Evolutionary conservation across 2,888 invertebrate genomes (phyloP), one percentile per base, ranked within the genome.

Genomic region (Zygogramma bicolorata): DNA sequence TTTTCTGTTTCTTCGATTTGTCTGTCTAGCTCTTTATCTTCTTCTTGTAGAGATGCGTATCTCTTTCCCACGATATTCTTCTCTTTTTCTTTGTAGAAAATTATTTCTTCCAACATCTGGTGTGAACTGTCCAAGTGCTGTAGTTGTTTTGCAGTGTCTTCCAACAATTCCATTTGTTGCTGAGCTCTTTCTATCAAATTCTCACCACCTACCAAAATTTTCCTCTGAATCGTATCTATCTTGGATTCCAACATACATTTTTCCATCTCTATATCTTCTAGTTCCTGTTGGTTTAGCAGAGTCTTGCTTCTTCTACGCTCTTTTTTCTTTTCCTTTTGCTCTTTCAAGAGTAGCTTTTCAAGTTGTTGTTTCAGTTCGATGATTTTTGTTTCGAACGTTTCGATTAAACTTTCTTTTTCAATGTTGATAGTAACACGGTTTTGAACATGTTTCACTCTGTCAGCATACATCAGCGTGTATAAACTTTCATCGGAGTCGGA

Each of bases 161-260:
- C 96, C 62, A 98, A 88, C 63, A 98, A 88, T 62, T 91, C 89
- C 61, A 97, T 93, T 85, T 98, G 98, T 0, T 94, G 92, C 84
- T 97, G 96, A 0, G 97, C 97, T 85, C 97, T 98, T 85, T 98
- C 97, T 71, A 98, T 88, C 6, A 99, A 90, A 88, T 99, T 98
- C 88, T 98, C 98, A 0, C 99, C 99, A 0, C 99, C 99, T 0
- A 98, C 95, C 22, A 99, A 90, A 66, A 99, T 96, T 86, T 97
- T 97, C 71, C 95, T 95, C 86, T 98, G 93, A 86, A 95, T 90
- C 49, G 91, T 90, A 77, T 89, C 88, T 65, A 93, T 92, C 81
- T 91, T 89, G 69, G 86, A 85, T 7, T 88, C 85, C 27, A 93
- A 84, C 59, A 88, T 88, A 74, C 90, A 89, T 69, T 86, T 88